Conservation (phyloP, 2,888 invertebrate genomes). For the Morinoia aosen region DNA sequence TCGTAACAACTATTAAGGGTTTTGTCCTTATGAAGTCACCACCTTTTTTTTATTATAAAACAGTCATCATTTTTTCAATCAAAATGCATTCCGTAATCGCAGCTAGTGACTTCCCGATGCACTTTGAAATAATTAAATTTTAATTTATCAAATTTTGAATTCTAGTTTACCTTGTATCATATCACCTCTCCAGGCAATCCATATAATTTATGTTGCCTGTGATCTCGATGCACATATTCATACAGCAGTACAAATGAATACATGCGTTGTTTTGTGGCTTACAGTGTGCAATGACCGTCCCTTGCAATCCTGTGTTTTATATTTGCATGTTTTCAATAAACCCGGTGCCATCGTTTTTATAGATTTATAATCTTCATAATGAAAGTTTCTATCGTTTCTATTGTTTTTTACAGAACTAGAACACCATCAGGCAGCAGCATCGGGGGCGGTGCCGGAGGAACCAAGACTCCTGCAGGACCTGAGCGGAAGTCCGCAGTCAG, state of each 20-base stretch:
- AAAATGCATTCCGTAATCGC: background rate
- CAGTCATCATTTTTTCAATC: too few relatives aligned
- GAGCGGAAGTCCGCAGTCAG: conserved; percentile 70
- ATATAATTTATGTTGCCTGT: background rate
- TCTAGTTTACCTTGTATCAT: background rate
- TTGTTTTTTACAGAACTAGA: conserved; percentile 76
- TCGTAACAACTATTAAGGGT: background rate
- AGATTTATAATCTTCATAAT: background rate
- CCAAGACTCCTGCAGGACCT: conserved; percentile 76
- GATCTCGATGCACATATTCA: background rate
- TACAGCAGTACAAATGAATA: background rate
- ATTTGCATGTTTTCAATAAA: background rate
- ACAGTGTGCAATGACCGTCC: background rate
- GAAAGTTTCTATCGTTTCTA: background rate
- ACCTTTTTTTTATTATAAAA: background rate
- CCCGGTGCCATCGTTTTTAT: background rate
- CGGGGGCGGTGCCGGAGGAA: conserved; percentile 58
- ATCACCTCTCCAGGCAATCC: background rate
- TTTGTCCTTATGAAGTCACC: background rate
- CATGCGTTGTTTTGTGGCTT: background rate
- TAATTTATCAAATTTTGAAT: background rate
- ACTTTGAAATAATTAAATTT: background rate
- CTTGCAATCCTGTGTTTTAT: background rate
- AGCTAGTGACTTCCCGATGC: background rate
- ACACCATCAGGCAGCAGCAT: conserved; percentile 81